Evolutionary conservation across 2,797 vertebrate genomes (phyloP), one percentile per base, ranked within the genome.

Genomic region (Crypturellus tataupa): DNA sequence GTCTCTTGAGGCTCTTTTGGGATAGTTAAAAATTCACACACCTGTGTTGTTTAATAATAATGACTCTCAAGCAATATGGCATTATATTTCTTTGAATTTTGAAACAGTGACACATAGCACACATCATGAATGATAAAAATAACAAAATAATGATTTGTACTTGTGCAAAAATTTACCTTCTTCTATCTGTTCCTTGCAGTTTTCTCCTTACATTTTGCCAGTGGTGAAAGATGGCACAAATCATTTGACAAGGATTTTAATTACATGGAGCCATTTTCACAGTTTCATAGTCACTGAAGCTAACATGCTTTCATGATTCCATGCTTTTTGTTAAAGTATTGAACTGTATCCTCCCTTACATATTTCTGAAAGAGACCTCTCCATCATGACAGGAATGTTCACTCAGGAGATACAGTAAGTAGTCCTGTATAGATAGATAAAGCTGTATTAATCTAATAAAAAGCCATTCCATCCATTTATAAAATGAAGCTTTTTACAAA

Each of bases 401-500:
- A 75, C 62, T 95, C 92, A 80, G 70, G 80, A 70, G 53, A 40
- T 51, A n/a, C 23, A 89, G 1, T 87, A 85, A 91, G 79, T 68
- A 79, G n/a, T 51, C 76, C 60, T 47, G 27, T 58, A 84, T 87
- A 79, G 67, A 90, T 24, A 58, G 75, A 39, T 39, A 58, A 71
- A 64, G 25, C 23, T 76, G 55, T 44, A 80, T 70, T 94, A 80
- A 82, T 69, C 37, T 82, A 27, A 79, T 21, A 81, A 59, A 94
- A 90, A 91, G 40, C 17, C 58, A 86, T 77, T 93, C 89, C 72
- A 85, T 15, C 55, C 58, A 60, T 90, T 93, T 94, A 73, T 78
- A 87, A 95, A 96, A 94, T 60, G 64, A 91, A 91, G 29, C 51
- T 89, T 42, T 94, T 94, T n/a, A 84, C 17, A 95, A 94, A 94